Base-by-base conservation (phyloP, 1,140 invertebrate species). In the Sarcophaga bullata region DNA sequence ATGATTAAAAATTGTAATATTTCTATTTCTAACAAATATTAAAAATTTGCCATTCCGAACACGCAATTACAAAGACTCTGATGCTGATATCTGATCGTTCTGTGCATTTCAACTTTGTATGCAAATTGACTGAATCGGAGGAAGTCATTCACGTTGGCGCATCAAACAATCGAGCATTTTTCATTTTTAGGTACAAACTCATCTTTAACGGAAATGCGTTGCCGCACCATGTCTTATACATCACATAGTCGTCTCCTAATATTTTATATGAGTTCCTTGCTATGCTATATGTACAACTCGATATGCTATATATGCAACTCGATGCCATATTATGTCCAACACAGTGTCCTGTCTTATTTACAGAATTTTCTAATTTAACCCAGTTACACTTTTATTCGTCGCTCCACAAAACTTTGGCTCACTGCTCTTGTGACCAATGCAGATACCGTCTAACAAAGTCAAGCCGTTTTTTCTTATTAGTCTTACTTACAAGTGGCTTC, bases 91-190 rank as follows among this genome's bases (percentile, higher is more conserved):
- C 96, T 90, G 98, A 99, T 91, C 92, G 99, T 62, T 98, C 98
- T 68, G 96, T 98, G 19, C 98, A 98, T 15, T 99, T 98, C 91
- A 97, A 97, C 85, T 98, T 97, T 90, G 97, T 99, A 15, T 92
- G 98, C 58, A 99, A 99, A 90, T 93, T 99, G 84, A 97, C 99
- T 73, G 98, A 98, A 90, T 91, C 99, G 81, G 98, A 99, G 78
- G 98, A 99, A 92, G 97, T 99, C 46, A 91, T 98, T 99, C 88
- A 96, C 99, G 94, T 92, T 99, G 72, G 98, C 97, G 84, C 98
- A 98, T 92, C 98, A 99, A 90, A 99, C 98, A 81, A 97, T 96
- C 91, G 97, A 99, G 91, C 97, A 99, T 91, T 99, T 99, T 93
- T 97, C 98, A 83, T 99, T 99, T 91, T 93, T 99, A 86, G 97